These are phyloP conservation scores for Globia sparganii DNA, from an alignment of 2,888 invertebrate species.

Conservation along the genomic window DNA sequence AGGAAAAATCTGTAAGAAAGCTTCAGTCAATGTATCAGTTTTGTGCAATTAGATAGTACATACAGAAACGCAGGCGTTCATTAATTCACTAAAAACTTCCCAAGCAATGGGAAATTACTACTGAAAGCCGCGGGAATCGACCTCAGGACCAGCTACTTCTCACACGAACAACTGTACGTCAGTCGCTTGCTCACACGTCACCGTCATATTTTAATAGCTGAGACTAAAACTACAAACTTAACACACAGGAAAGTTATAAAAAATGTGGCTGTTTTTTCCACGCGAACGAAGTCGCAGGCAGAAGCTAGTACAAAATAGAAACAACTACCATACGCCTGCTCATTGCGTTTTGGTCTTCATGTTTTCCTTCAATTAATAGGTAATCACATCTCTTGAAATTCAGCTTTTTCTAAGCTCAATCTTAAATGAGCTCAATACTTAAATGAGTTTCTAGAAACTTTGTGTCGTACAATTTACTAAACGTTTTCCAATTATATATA, in stretches of 20 bases:
- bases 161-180: not conserved
- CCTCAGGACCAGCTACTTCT: not conserved
- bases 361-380: not conserved
- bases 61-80: too few relatives aligned
- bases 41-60: too few relatives aligned
- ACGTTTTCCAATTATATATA: slow-evolving; percentile 11
- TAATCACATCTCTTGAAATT: not conserved
- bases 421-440: not conserved
- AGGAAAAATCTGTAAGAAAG: too few relatives aligned
- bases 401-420: slow-evolving; percentile 1
- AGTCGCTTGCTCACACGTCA: not conserved
- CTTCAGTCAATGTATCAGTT: too few relatives aligned
- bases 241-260: too few relatives aligned
- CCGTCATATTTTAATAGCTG: not conserved
- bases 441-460: not conserved
- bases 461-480: not conserved
- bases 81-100: too few relatives aligned
- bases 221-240: not conserved
- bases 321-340: not conserved
- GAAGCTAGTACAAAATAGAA: too few relatives aligned
- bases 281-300: too few relatives aligned
- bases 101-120: too few relatives aligned
- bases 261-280: too few relatives aligned
- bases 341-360: not conserved
- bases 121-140: not conserved